These are phyloP conservation scores for Elgonia sp. DNA, from an alignment of 2,888 invertebrate species.

Conservation along the genomic window DNA sequence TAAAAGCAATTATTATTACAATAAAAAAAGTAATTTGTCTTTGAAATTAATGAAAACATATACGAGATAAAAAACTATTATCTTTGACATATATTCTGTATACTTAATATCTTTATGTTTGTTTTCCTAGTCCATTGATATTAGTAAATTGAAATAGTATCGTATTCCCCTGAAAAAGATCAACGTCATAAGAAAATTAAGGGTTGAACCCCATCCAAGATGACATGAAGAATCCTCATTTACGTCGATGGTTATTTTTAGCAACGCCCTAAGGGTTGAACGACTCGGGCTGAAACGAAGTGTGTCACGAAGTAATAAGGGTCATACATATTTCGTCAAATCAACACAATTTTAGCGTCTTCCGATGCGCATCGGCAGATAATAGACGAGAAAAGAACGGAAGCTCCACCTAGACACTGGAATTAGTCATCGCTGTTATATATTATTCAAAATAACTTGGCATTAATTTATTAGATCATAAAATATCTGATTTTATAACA, in stretches of 20 bases:
- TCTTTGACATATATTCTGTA: background rate
- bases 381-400: constrained; percentile 50
- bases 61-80: too few relatives aligned
- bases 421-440: constrained; percentile 43
- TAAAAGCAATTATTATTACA: background rate
- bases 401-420: constrained; percentile 61
- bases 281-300: constrained; percentile 67
- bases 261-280: constrained; percentile 70
- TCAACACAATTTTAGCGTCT: constrained; percentile 69
- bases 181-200: constrained; percentile 61
- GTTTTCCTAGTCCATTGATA: constrained; percentile 17
- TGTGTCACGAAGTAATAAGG: constrained; percentile 74
- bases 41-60: too few relatives aligned
- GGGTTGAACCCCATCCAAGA: constrained; percentile 63
- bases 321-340: constrained; percentile 74
- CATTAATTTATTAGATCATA: constrained; percentile 1
- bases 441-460: constrained; percentile 25
- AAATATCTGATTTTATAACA: background rate
- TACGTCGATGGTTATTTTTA: constrained; percentile 71
- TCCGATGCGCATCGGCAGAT: constrained; percentile 65
- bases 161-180: constrained; percentile 46
- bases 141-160: constrained; percentile 9
- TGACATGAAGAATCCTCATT: constrained; percentile 65
- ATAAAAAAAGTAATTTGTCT: too few relatives aligned
- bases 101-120: constrained; percentile 15